Percentiles rank a stretch among this genome's conserved stretches.
These are phyloP conservation scores for Oscheius sp. DNA, from an alignment of 2,888 invertebrate genomes.

Conservation along the genomic window DNA sequence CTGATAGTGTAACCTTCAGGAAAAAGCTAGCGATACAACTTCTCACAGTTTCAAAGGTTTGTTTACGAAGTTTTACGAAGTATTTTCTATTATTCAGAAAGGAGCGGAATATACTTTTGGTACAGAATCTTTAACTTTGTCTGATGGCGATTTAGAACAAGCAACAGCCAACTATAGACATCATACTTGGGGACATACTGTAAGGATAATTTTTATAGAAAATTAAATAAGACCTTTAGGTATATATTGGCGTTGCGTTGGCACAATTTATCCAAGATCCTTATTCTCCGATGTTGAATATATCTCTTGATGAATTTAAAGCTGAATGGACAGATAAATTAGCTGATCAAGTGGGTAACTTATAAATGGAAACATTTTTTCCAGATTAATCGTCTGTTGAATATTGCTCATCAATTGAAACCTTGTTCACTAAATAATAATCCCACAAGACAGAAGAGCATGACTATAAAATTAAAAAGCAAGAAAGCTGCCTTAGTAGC, in stretches of 20 bases:
- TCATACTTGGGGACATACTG: conserved; percentile 62
- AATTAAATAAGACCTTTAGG: conserved; percentile 19
- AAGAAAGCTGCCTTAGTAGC: conserved; percentile 39
- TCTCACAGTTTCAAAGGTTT: conserved; percentile 39
- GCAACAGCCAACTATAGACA: conserved; percentile 38
- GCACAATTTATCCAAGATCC: conserved; percentile 34
- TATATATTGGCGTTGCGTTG: conserved; percentile 47
- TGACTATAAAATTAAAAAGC: neutral
- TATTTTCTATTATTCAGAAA: no score
- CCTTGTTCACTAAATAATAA: neutral
- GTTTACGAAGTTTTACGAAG: neutral
- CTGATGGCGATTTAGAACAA: conserved; percentile 1
- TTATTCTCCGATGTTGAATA: conserved; percentile 30
- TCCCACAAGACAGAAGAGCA: neutral
- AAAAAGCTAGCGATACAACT: conserved; percentile 40
- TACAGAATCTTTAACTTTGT: conserved; percentile 58
- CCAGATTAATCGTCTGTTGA: conserved; percentile 23
- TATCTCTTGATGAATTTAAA: conserved; percentile 66
- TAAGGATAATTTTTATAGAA: neutral
- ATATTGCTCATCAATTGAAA: neutral
- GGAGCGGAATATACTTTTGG: conserved; percentile 52
- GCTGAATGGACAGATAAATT: conserved; percentile 68
- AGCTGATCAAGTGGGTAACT: conserved; percentile 44
- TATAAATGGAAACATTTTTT: neutral
- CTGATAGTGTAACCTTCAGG: conserved; percentile 41